A percentile compares a stretch with the other conserved stretches of the same genome.
Conservation (phyloP, 35 echinoderm and acorn worm genomes). For the Nesometra sesokonis region DNA sequence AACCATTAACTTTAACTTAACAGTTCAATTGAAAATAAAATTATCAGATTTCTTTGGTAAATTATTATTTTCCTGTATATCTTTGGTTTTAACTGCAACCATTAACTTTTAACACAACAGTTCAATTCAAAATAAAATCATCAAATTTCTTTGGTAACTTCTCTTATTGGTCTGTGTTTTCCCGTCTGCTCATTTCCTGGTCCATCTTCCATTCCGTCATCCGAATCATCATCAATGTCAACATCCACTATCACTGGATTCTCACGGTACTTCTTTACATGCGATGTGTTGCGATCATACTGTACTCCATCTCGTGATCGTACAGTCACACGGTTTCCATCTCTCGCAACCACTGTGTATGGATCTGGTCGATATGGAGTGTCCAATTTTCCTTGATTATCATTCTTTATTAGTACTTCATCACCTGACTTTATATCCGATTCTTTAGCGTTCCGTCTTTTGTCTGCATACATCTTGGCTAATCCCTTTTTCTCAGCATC, state of each 20-base stretch:
- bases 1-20: too few species aligned
- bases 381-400: neutral
- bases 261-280: slow-evolving; percentile 1
- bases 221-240: too few species aligned
- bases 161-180: too few species aligned
- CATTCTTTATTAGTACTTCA: neutral
- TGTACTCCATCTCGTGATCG: neutral
- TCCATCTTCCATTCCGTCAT: too few species aligned
- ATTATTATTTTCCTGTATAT: too few species aligned
- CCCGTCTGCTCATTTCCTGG: neutral
- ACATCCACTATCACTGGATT: neutral
- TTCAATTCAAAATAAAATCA: too few species aligned
- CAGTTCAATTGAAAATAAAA: too few species aligned
- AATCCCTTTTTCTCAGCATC: neutral
- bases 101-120: too few species aligned
- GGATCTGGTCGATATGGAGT: neutral
- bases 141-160: too few species aligned
- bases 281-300: neutral
- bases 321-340: neutral
- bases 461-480: neutral
- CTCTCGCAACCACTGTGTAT: neutral
- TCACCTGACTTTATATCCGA: neutral
- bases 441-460: neutral
- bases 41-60: too few species aligned
- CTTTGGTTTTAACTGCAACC: too few species aligned